A percentile compares a stretch with the other conserved stretches of the same genome.
Conservation (phyloP, 2,888 invertebrate species). For the Fabriciana adippe region DNA sequence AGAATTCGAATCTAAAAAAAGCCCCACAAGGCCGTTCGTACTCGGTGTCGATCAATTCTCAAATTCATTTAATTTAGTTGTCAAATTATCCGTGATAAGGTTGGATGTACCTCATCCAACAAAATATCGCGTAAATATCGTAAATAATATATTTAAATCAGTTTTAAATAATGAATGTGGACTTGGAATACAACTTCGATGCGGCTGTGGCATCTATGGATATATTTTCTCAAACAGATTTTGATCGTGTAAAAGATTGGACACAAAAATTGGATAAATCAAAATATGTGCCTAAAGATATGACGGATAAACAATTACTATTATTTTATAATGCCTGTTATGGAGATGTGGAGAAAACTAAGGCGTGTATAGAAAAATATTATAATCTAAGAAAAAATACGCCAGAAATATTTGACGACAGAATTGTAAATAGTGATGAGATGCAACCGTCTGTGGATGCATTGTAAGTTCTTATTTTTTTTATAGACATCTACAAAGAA, state of each 20-base stretch:
- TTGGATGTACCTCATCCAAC: constrained; percentile 48
- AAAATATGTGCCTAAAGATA: constrained; percentile 77
- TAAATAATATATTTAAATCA: constrained; percentile 43
- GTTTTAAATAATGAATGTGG: constrained; percentile 61
- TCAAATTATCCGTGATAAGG: constrained; percentile 52
- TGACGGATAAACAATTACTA: constrained; percentile 83
- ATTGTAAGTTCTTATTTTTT: constrained; percentile 70
- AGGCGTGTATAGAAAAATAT: constrained; percentile 84
- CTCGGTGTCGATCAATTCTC: constrained; percentile 1
- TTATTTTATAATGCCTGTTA: constrained; percentile 86
- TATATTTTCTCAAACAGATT: constrained; percentile 75
- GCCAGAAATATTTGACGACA: constrained; percentile 84
- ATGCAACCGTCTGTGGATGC: constrained; percentile 71
- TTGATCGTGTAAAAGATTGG: constrained; percentile 72
- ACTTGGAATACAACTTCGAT: constrained; percentile 72
- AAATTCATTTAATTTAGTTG: constrained; percentile 51
- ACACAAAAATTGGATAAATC: constrained; percentile 72
- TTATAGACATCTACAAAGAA: background rate
- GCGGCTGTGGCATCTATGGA: constrained; percentile 70
- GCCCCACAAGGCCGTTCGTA: background rate
- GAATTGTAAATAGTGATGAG: constrained; percentile 78
- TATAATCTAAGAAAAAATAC: constrained; percentile 81
- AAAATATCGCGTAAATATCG: constrained; percentile 55
- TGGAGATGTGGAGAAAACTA: constrained; percentile 81
- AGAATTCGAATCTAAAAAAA: background rate